Evolutionary conservation across 2,113 vertebrate genomes (phyloP).

Genomic region (Pterophyllum scalare): DNA sequence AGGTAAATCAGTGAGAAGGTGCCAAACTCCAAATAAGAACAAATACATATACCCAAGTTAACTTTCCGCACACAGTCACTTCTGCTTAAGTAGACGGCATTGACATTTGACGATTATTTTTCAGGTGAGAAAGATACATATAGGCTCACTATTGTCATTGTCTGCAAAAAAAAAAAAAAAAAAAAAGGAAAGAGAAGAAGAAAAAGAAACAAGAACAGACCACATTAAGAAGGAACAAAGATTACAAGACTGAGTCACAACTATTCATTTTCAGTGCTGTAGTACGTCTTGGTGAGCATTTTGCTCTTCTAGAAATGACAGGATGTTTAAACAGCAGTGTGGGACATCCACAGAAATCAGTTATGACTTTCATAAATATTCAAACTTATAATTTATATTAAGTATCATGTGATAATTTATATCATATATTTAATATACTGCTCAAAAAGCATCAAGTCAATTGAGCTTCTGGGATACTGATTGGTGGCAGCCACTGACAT

Average conservation of each 20-base stretch:
- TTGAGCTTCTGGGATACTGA: too few relatives aligned
- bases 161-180: neutral
- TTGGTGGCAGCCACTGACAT: too few relatives aligned
- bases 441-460: too few relatives aligned
- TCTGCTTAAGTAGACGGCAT: neutral
- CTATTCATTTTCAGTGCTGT: neutral
- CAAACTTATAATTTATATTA: neutral
- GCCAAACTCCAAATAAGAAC: conserved; percentile 1
- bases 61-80: neutral
- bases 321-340: neutral
- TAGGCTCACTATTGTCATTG: neutral
- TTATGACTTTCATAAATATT: neutral
- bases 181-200: too few relatives aligned
- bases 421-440: neutral
- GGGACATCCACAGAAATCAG: neutral
- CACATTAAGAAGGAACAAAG: neutral
- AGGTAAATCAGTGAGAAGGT: neutral
- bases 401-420: neutral
- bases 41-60: neutral
- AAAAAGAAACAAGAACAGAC: neutral
- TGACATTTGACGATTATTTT: neutral
- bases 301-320: neutral
- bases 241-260: neutral
- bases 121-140: neutral
- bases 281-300: neutral